Evolutionary conservation across 35 echinoderm and acorn worm genomes (phyloP), one percentile per base, ranked within the genome.

Genomic region (Patiria miniata): DNA sequence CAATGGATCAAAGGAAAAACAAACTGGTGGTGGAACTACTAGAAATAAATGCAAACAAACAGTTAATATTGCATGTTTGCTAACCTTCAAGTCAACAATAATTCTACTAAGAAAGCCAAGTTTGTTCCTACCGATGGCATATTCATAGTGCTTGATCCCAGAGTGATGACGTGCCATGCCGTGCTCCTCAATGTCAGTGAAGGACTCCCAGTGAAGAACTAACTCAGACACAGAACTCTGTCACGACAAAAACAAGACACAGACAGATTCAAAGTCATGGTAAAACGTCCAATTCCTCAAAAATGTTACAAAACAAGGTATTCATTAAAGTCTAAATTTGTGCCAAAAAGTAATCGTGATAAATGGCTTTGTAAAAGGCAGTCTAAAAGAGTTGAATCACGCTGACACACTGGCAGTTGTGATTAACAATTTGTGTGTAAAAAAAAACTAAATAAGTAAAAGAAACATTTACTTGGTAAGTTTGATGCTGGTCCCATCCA

Each of bases 151-250:
- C 28, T 80, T 79, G 50, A 80, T 80, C 39, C 78, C 78, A 80
- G 78, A 80, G 42, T 80, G 78, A 51, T 80, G 78, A 51, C 37
- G 42, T 16, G 51, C 39, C 1, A 36, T 4, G 34, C 52, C 77
- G 51, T 88, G 68, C 21, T 88, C 86, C 53, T 88, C 86, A 5
- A 88, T 77, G 47, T 88, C 86, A 80, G 54, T 57, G 38, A 88
- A 88, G 36, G 86, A 88, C 39, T 88, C 86, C 86, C 86, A 88
- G 37, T 40, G 38, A 14, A 88, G 19, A 7, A 36, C 53, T 42
- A 88, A 37, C 32, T 81, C 77, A 36, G 86, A 54, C 1, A 26
- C 79, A 7, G 86, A 88, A 79, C 32, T 52, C 77, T 88, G 36
- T 78, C 6, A 39, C 26, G 39, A 51, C 23, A 33, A 78, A 78